Conservation (phyloP, 2,888 invertebrate species). For the Tribolium freemani region DNA sequence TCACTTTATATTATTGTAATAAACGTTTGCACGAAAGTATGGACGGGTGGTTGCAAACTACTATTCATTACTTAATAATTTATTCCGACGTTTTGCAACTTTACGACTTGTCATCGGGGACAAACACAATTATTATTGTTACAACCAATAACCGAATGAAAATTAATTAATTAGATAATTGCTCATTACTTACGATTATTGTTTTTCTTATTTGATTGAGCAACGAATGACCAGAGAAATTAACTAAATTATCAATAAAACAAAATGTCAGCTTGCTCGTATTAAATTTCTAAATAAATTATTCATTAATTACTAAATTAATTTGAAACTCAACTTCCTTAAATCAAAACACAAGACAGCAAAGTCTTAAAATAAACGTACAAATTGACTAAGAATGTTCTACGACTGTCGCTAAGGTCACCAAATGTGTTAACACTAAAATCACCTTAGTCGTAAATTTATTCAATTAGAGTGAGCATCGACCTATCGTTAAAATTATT, state of each 20-base stretch:
- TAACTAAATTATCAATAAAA: neutral
- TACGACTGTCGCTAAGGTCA: slow-evolving; percentile 18
- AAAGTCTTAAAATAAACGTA: slow-evolving; percentile 5
- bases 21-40: neutral
- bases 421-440: slow-evolving; percentile 31
- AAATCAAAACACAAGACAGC: too few species aligned
- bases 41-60: neutral
- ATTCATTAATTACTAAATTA: neutral
- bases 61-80: neutral
- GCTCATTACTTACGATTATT: slow-evolving; percentile 17
- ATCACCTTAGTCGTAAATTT: slow-evolving; percentile 30
- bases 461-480: slow-evolving; percentile 19
- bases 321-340: too few species aligned
- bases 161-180: slow-evolving; percentile 27
- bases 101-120: slow-evolving; percentile 13
- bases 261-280: neutral
- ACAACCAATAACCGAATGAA: slow-evolving; percentile 6
- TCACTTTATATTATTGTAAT: neutral
- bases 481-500: slow-evolving; percentile 20
- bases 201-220: slow-evolving; percentile 15
- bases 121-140: slow-evolving; percentile 15
- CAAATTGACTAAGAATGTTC: slow-evolving; percentile 19
- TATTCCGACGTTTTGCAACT: slow-evolving; percentile 18
- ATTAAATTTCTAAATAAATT: neutral
- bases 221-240: slow-evolving; percentile 11